phyloP scores from a whole-genome alignment of 2,113 vertebrate species.

The Pelusios castaneus region DNA sequence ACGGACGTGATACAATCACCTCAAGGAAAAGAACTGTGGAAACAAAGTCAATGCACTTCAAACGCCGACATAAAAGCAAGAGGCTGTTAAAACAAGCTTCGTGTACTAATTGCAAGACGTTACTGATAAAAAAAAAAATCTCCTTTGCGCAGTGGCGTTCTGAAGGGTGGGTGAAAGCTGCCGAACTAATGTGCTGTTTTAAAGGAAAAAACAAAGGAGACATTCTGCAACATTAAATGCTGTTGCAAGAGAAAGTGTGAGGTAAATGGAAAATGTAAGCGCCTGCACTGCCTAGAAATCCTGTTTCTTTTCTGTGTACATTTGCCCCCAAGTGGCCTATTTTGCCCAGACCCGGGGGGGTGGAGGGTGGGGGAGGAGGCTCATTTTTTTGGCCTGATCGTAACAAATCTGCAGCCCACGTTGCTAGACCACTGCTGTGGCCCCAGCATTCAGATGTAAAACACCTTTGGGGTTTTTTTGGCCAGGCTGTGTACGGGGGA shows the following conservation, averaged over 20 bases:
- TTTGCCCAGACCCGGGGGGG: neutral
- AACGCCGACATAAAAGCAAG: constrained; percentile 47
- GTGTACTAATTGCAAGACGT: constrained; percentile 16
- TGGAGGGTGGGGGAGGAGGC: no score
- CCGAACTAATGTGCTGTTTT: neutral
- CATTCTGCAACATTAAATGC: neutral
- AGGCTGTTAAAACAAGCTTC: neutral
- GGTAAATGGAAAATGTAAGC: neutral
- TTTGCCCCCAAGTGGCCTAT: neutral
- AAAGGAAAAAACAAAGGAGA: neutral
- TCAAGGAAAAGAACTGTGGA: neutral
- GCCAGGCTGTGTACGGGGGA: neutral
- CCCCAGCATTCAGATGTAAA: neutral
- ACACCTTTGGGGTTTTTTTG: neutral
- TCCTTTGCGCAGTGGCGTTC: neutral
- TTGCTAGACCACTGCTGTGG: neutral
- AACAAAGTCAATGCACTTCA: constrained; percentile 53
- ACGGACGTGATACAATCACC: neutral
- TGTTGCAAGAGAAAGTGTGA: neutral
- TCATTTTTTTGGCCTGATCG: no score
- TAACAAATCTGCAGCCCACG: neutral
- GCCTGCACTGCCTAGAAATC: neutral
- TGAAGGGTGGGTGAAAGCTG: neutral
- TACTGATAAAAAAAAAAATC: neutral
- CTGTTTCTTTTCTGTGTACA: neutral